Conservation (phyloP, 1,140 invertebrate species). For the Heterodera carotae region DNA sequence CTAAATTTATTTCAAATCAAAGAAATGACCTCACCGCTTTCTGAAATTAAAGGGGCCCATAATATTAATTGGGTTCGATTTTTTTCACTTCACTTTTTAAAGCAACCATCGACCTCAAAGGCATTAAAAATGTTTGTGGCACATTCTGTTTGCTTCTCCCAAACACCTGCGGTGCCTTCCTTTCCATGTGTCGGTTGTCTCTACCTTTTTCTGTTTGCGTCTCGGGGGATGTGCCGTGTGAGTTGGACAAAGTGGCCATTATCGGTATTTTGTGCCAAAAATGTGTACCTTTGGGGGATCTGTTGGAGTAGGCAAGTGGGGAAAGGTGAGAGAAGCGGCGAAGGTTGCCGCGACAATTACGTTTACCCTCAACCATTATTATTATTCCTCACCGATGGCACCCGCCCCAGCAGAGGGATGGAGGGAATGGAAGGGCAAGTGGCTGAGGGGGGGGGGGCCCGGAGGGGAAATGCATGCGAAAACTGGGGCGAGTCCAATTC, state of each 20-base stretch:
- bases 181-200: neutral
- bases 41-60: too few species aligned
- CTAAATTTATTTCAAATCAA: too few species aligned
- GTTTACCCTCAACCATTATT: neutral
- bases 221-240: constrained; percentile 2
- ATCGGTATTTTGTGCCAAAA: constrained; percentile 1
- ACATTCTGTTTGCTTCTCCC: neutral
- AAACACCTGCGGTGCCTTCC: neutral
- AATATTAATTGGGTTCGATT: too few species aligned
- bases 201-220: neutral
- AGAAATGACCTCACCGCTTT: too few species aligned
- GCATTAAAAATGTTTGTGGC: neutral
- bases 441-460: too few species aligned
- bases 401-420: too few species aligned
- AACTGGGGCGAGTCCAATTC: neutral
- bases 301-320: neutral
- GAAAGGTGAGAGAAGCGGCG: neutral
- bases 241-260: constrained; percentile 1
- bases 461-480: neutral
- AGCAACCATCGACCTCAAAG: too few species aligned
- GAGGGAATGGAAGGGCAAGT: too few species aligned
- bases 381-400: neutral
- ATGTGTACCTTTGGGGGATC: neutral
- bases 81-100: neutral
- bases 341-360: neutral